A percentile compares a stretch with the other conserved stretches of the same genome.
These are phyloP conservation scores for Mesocentrotus franciscanus DNA, from an alignment of 53 echinoderm and acorn worm species.

Conservation along the genomic window DNA sequence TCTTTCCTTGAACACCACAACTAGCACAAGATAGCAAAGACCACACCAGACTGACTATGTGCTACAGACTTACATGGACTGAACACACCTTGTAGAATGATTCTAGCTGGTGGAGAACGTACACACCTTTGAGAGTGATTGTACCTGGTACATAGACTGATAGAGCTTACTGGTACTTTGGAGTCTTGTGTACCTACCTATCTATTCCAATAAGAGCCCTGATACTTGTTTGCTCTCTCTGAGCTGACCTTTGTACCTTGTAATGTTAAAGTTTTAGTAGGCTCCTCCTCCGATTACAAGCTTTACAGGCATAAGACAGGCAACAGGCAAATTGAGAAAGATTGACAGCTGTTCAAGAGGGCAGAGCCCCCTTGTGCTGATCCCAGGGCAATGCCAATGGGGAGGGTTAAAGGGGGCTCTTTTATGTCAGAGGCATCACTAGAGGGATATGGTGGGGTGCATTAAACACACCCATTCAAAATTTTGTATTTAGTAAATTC, in stretches of 20 bases:
- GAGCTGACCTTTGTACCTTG: slow-evolving; percentile 31
- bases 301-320: neutral
- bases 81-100: neutral
- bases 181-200: slow-evolving; percentile 2
- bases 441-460: neutral
- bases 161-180: slow-evolving; percentile 37
- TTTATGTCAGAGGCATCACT: neutral
- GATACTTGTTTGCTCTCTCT: slow-evolving; percentile 17
- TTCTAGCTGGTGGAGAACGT: neutral
- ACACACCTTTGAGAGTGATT: neutral
- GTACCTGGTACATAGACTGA: neutral
- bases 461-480: neutral
- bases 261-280: slow-evolving; percentile 4
- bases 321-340: neutral
- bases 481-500: too few species aligned
- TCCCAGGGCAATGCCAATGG: neutral
- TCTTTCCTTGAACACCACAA: slow-evolving; percentile 10
- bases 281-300: slow-evolving; percentile 34
- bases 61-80: neutral
- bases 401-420: neutral
- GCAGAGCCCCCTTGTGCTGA: neutral
- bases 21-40: neutral
- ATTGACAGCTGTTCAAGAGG: slow-evolving; percentile 6
- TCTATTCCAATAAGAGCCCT: slow-evolving; percentile 4
- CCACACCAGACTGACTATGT: neutral